Evolutionary conservation across 2,888 invertebrate genomes (phyloP).

Genomic region (Bembecia ichneumoniformis): DNA sequence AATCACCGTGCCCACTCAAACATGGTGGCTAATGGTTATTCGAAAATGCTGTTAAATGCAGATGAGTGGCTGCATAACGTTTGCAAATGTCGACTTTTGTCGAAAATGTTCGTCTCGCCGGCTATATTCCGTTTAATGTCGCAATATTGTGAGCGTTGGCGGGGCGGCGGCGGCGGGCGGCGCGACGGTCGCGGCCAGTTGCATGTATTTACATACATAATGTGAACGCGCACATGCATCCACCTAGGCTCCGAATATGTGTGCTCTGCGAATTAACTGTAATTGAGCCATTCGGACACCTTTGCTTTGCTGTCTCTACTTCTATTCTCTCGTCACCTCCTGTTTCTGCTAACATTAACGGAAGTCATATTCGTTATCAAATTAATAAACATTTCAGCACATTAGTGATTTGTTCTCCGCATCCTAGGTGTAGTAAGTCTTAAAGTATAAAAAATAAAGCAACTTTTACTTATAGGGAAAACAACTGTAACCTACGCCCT

Average conservation of each 20-base stretch:
- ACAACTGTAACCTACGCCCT: conserved; percentile 30
- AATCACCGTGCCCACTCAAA: conserved; percentile 7
- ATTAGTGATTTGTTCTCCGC: not conserved
- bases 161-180: conserved; percentile 59
- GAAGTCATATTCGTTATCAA: too few species aligned
- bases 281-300: conserved; percentile 70
- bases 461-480: conserved; percentile 1
- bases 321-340: not conserved
- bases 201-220: conserved; percentile 54
- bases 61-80: conserved; percentile 45
- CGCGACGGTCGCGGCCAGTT: conserved; percentile 69
- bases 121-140: conserved; percentile 67
- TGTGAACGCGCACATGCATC: conserved; percentile 62
- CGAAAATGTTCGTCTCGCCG: conserved; percentile 63
- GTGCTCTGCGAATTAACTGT: conserved; percentile 70
- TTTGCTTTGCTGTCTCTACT: conserved; percentile 46
- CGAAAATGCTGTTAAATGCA: conserved; percentile 37
- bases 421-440: not conserved
- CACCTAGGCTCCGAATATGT: conserved; percentile 57
- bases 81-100: conserved; percentile 64
- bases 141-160: conserved; percentile 67
- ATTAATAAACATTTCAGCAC: too few species aligned
- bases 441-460: not conserved
- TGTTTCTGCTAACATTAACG: too few species aligned
- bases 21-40: conserved; percentile 20